Conservation (phyloP, 2,113 vertebrate genomes). For the Pomatorhinus ruficollis region DNA sequence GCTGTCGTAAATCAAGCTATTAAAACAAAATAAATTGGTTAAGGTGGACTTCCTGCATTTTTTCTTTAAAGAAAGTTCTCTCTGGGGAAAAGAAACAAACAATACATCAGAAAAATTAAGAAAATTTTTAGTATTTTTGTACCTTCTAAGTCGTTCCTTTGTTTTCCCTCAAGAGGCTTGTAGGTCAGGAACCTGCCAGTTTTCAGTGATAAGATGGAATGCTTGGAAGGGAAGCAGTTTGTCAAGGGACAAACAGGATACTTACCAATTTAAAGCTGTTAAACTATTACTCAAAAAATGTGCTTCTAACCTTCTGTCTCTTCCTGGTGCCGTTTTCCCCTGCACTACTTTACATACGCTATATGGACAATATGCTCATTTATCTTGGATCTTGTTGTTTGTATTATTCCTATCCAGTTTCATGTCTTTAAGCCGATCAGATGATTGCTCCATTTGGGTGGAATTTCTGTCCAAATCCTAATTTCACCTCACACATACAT, state of each 20-base stretch:
- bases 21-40: neutral
- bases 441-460: neutral
- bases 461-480: neutral
- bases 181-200: neutral
- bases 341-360: neutral
- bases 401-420: neutral
- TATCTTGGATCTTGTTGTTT: neutral
- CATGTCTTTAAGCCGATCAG: neutral
- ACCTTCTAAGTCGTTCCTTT: fast-evolving
- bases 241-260: neutral
- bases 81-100: neutral
- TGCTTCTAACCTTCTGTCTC: neutral
- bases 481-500: neutral
- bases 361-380: neutral
- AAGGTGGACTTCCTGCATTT: neutral
- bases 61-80: neutral
- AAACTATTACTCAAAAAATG: neutral
- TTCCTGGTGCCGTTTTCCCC: neutral
- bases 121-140: fast-evolving
- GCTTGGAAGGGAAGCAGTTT: neutral
- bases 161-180: neutral
- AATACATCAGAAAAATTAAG: neutral
- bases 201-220: neutral
- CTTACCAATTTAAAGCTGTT: neutral
- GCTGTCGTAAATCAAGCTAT: neutral